Evolutionary conservation across 2,113 vertebrate genomes (phyloP), one percentile per base, ranked within the genome.

Genomic region (Orthonyx spaldingii): DNA sequence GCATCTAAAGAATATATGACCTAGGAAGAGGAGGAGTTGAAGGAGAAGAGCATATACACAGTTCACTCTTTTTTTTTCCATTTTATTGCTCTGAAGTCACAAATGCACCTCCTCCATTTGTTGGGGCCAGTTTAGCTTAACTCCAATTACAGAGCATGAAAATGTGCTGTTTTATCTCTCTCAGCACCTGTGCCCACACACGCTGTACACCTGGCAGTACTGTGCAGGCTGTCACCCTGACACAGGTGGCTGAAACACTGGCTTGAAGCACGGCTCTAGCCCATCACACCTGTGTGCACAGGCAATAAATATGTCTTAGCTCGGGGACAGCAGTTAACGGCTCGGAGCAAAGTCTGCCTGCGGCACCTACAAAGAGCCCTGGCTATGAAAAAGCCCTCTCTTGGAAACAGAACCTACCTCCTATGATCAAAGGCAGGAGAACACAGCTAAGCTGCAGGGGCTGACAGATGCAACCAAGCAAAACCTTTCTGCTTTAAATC

Each of bases 251-350:
- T 84, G 50, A 33, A 87, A 87, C 56, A 30, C 13, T 39, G 64
- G 6, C 60, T 65, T 61, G 55, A 78, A 39, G 42, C 7, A 3
- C 20, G n/a, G 53, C 55, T 77, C 19, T 2, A 78, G 50, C 50
- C 32, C 74, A 74, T 71, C 18, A 1, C 2, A 3, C 44, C 28
- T 0, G 0, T 5, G 17, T 35, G 42, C 60, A 52, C 12, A 44
- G 55, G 44, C 11, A 57, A 16, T 32, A 76, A 57, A 53, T 2
- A 37, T 1, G 1, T 52, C 64, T 87, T 24, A 69, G 59, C 64
- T 44, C 1, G 0, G 46, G 60, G 63, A n/a, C 21, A 65, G 41
- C 22, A 81, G 63, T 52, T 55, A 63, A 78, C 0, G 0, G 39
- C 52, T 56, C 49, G 0, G 14, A 70, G 61, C 70, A 71, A 71